Evolutionary conservation across 1,140 invertebrate species (phyloP), one percentile per base, ranked within the genome.

Genomic region (Diachasmimorpha longicaudata): DNA sequence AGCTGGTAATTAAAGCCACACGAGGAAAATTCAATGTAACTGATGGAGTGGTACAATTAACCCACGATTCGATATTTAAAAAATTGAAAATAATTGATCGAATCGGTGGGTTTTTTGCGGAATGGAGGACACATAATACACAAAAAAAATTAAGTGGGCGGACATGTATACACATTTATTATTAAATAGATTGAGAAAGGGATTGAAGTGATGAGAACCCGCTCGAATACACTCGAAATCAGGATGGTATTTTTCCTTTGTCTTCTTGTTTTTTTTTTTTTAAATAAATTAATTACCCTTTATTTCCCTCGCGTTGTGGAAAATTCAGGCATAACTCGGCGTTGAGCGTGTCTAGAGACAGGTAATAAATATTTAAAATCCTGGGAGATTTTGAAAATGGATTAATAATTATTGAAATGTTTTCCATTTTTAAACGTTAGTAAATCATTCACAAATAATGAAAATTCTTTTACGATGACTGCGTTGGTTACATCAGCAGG

Each of bases 1-100:
- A 77, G 89, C 89, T 80, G 90, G 90, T 81, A 91, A 91, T 83
- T 91, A 91, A 90, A 80, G 58, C 42, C 19, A 19, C 31, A 37
- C 21, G 63, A 13, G 25, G 23, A 42, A 44, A 63, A 70, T 72
- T 63, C 31, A 31, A 31, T 3, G 75, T 74, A 77, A 66, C 44
- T 44, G 21, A 42, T 6, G 39, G 55, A 39, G 36, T 42, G 19
- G 31, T 6, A 63, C 14, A 63, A 63, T 19, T 25, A 14, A 31
- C 58, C 11, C 19, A 21, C 31, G 52, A 36, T 55, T 55, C 14
- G 44, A 31, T 21, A 16, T 9, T 55, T 71, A 48, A 55, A 48
- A 55, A 58, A 72, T 19, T 25, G 58, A 5, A 25, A 31, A 0
- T 42, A 58, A 55, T 39, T 23, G 16, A 52, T 23, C 48, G 23